phyloP scores from a whole-genome alignment of 2,797 vertebrate genomes.

The Odontamblyopus lacepedii region DNA sequence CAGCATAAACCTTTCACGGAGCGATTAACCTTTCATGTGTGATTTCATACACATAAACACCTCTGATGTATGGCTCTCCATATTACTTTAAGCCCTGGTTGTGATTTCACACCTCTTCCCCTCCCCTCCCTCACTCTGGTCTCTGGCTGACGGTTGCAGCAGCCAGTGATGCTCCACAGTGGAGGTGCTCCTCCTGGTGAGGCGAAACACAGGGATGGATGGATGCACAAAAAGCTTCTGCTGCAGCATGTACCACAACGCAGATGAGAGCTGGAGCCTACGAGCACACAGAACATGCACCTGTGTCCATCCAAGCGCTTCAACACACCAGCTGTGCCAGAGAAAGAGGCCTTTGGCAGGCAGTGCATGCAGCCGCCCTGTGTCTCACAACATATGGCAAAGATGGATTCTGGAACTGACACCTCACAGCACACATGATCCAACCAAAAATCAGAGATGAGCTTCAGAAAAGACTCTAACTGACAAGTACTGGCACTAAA shows the following conservation, averaged over 20 bases:
- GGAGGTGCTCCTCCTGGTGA: conserved; percentile 53
- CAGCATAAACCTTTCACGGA: conserved; percentile 32
- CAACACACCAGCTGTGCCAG: conserved; percentile 48
- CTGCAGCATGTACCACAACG: conserved; percentile 12
- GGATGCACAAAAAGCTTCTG: conserved; percentile 9
- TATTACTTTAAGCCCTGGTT: conserved; percentile 40
- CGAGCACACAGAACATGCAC: conserved; percentile 14
- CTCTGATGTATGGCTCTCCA: conserved; percentile 50
- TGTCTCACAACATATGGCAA: conserved; percentile 53
- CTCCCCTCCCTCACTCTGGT: conserved; percentile 19
- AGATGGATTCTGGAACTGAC: conserved; percentile 46
- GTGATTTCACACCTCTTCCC: conserved; percentile 50
- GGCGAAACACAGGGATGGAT: conserved; percentile 31
- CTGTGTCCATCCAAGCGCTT: conserved; percentile 26
- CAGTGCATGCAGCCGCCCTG: conserved; percentile 33
- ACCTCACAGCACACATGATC: conserved; percentile 18
- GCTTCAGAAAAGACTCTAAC: conserved; percentile 5
- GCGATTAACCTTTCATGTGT: conserved; percentile 46
- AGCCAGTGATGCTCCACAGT: conserved; percentile 44
- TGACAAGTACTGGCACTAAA: not conserved
- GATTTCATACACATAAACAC: conserved; percentile 44
- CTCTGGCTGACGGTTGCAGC: conserved; percentile 52
- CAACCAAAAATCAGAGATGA: not conserved
- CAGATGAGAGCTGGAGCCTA: conserved; percentile 11
- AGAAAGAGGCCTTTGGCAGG: conserved; percentile 55